phyloP scores from a whole-genome alignment of 2,797 vertebrate species.

The Gastrophryne carolinensis region DNA sequence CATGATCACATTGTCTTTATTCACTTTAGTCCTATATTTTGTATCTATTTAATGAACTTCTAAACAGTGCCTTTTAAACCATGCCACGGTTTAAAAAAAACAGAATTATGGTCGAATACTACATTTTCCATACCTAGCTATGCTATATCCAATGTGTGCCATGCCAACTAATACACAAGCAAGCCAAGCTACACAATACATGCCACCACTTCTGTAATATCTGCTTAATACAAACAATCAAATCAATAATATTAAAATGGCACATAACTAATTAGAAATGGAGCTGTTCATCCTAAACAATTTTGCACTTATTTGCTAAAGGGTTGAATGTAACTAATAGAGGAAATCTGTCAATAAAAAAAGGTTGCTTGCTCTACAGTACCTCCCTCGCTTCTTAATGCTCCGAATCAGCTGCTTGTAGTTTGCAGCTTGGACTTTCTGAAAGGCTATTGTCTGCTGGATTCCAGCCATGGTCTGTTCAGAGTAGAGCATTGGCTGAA shows the following conservation, averaged over 20 bases:
- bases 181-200: conserved; percentile 12
- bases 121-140: conserved; percentile 1
- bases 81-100: conserved; percentile 24
- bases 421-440: no score
- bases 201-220: conserved; percentile 13
- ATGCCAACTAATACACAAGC: conserved; percentile 29
- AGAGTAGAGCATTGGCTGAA: no score
- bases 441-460: no score
- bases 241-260: conserved; percentile 4
- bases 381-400: no score
- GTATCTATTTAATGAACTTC: background rate
- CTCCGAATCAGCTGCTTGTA: no score
- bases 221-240: background rate
- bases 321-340: no score
- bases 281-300: conserved; percentile 12
- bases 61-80: conserved; percentile 7
- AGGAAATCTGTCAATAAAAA: no score
- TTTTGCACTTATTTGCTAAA: conserved; percentile 17
- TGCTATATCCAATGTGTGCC: conserved; percentile 25
- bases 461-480: no score
- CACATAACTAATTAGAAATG: background rate
- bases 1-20: background rate
- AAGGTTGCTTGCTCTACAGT: conserved; percentile 22
- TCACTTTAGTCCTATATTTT: background rate
- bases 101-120: background rate